These are phyloP conservation scores for Alces alces DNA, from an alignment of 2,113 vertebrate species.

Conservation along the genomic window DNA sequence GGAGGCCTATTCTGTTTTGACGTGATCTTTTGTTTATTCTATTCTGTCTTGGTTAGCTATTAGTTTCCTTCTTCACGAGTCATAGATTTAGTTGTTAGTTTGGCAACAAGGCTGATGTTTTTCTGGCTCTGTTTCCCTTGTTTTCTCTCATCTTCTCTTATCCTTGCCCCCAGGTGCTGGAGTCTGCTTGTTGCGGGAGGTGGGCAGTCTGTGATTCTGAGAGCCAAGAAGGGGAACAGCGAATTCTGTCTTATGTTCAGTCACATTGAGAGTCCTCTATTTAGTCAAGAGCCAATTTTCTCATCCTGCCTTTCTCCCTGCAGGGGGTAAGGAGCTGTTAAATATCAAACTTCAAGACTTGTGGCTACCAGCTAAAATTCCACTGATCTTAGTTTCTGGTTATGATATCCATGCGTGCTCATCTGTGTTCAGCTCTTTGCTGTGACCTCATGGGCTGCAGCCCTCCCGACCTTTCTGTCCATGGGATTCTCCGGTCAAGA, in stretches of 20 bases:
- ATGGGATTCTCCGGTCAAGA: neutral
- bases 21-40: neutral
- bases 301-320: neutral
- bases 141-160: neutral
- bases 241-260: neutral
- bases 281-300: neutral
- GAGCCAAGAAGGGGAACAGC: conserved; percentile 21
- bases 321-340: conserved; percentile 9
- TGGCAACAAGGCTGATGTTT: conserved; percentile 32
- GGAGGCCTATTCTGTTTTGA: neutral
- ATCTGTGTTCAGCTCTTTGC: neutral
- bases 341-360: conserved; percentile 34
- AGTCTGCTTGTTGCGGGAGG: conserved; percentile 8
- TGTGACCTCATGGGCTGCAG: neutral
- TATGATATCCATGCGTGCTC: neutral
- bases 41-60: neutral
- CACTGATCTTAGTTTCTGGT: conserved; percentile 29
- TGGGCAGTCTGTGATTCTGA: conserved; percentile 24
- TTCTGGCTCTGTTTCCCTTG: neutral
- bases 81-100: conserved; percentile 29
- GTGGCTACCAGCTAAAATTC: neutral
- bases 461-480: neutral
- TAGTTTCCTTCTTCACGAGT: conserved; percentile 4
- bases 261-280: neutral
- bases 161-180: neutral